Evolutionary conservation across 1,140 invertebrate species (phyloP).

Genomic region (Cydia amplana): DNA sequence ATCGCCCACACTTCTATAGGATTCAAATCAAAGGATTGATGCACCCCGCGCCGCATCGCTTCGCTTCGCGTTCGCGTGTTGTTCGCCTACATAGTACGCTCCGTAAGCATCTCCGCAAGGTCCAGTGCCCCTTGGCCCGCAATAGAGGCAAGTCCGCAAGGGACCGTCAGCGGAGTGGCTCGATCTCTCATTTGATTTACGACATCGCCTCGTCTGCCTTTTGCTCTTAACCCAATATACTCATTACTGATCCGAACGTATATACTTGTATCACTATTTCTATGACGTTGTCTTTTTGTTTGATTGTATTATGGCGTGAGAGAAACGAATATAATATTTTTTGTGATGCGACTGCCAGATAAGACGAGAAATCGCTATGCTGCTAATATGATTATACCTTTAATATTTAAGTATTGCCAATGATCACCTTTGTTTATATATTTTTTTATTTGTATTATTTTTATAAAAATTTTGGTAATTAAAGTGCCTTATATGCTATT

Average conservation of each 20-base stretch:
- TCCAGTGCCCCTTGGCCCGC: not conserved
- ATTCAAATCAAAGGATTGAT: too few relatives aligned
- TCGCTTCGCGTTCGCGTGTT: too few relatives aligned
- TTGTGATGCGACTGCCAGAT: not conserved
- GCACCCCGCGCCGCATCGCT: too few relatives aligned
- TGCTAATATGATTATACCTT: too few relatives aligned
- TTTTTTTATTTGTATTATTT: too few relatives aligned
- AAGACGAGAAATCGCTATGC: not conserved
- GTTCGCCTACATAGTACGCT: too few relatives aligned
- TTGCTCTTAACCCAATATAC: constrained; percentile 28
- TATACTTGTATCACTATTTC: not conserved
- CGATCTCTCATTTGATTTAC: constrained; percentile 30
- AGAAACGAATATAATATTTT: not conserved
- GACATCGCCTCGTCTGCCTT: constrained; percentile 24
- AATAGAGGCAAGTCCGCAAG: not conserved
- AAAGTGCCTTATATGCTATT: too few relatives aligned
- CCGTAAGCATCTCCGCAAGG: not conserved
- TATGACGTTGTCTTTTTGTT: not conserved
- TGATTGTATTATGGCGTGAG: not conserved
- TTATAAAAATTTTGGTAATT: too few relatives aligned
- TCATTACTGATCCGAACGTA: constrained; percentile 19
- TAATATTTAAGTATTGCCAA: not conserved
- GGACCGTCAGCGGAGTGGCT: not conserved
- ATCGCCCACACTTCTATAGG: too few relatives aligned
- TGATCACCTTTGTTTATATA: not conserved